Evolutionary conservation across 2,797 vertebrate species (phyloP), one percentile per base, ranked within the genome.

Genomic region (Mus spretus): DNA sequence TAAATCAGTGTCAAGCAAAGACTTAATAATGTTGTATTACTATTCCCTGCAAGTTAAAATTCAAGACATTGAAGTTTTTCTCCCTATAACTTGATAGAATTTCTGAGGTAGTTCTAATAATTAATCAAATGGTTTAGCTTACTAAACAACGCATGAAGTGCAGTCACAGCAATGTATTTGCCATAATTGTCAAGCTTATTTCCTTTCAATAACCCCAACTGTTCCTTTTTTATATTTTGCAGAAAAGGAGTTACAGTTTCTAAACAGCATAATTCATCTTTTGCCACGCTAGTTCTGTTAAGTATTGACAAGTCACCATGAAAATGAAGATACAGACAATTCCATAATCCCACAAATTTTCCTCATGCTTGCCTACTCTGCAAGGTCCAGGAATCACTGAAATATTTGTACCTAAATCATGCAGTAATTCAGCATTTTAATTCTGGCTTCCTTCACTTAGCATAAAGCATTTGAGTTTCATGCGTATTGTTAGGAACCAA

Each of bases 381-480:
- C 2, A 96, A 37, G 44, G 92, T 74, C 79, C 92, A 17, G n/a
- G 31, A 95, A 93, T 37, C 70, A 84, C 37, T 84, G 34, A 80
- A 90, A 88, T 93, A 44, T 90, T 96, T 93, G 77, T 82, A 89
- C 22, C 37, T 82, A 88, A 70, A 96, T 90, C 37, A 92, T 59
- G 80, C 19, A 59, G 44, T 17, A 72, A 55, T 72, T 8, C 4
- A 83, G 79, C 22, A 53, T 72, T 87, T 91, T 79, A 97, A 63
- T 28, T 34, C 50, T 20, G 4, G 15, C 24, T 77, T 95, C 81
- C 91, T 96, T 90, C 28, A 88, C 22, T 80, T 93, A 53, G 34
- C 28, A 90, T 78, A 93, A 95, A 95, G 47, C n/a, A 85, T 15
- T 79, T n/a, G 74, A 89, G 28, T 75, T 88, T 96, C 65, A 90